Base-by-base conservation (phyloP, 2,888 invertebrate genomes). In the Criorhina ranunculi region DNA sequence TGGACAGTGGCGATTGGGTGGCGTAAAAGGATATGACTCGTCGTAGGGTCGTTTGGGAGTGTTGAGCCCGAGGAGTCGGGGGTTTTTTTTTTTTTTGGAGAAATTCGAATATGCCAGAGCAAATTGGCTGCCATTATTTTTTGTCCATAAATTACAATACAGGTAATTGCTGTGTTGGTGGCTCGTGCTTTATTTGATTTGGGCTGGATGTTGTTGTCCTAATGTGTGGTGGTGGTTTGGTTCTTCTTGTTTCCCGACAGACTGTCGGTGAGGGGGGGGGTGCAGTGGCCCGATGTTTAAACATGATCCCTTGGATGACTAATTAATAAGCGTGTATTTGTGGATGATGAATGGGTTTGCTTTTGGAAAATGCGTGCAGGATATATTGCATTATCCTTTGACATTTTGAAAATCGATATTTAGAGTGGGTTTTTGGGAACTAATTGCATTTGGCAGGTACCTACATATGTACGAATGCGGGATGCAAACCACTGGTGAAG, bases 91-190 rank as follows among this genome's bases (percentile, higher is more conserved):
- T n/a, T n/a, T n/a, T n/a, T 31, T 11, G 35, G 44, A 49, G 51
- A 49, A 55, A 72, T 72, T 24, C 12, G 49, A 76, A 67, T 51
- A 67, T 67, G 53, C 51, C 60, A 35, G 51, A 17, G 51, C 67
- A 67, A 77, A 77, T 77, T 77, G 67, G 77, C 67, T 33, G 51
- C 59, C 67, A 77, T 76, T 76, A 76, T 76, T 60, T 53, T 70
- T 70, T 62, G 77, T 78, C 69, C 77, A 78, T 78, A 78, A 78
- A 78, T 78, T 69, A 78, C 77, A 78, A 69, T 55, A 62, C 77
- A 78, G 62, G 69, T 78, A 70, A 70, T 78, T 78, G 69, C 60
- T 77, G 44, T 77, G 44, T 60, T 69, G 62, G 46, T 70, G 69
- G 53, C 33, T 53, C 69, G 69, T 70, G 62, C 62, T 62, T 78